phyloP scores from a whole-genome alignment of 2,888 invertebrate genomes.

The Diplazon laetatorius region DNA sequence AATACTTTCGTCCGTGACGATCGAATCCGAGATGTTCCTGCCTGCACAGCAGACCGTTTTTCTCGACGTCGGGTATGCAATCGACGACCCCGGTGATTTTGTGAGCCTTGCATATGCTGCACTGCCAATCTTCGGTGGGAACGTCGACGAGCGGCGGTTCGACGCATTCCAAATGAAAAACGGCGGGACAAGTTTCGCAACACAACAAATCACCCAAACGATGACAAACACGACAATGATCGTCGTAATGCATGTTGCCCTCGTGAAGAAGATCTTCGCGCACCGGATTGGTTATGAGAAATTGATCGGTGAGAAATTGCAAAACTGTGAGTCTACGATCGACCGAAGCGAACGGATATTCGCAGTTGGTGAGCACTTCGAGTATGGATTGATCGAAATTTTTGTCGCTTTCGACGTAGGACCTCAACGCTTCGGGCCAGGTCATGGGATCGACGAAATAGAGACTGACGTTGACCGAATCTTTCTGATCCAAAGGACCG shows the following conservation, averaged over 20 bases:
- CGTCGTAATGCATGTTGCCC: slow-evolving; percentile 96
- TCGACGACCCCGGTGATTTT: slow-evolving; percentile 96
- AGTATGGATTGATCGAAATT: slow-evolving; percentile 89
- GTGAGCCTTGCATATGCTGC: slow-evolving; percentile 95
- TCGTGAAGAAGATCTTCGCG: slow-evolving; percentile 97
- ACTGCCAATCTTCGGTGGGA: slow-evolving; percentile 99
- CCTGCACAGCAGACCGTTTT: slow-evolving; percentile 94
- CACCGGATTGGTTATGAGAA: slow-evolving; percentile 95
- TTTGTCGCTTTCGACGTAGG: slow-evolving; percentile 96
- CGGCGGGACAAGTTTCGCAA: slow-evolving; percentile 99
- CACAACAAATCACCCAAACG: slow-evolving; percentile 96
- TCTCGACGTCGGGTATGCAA: slow-evolving; percentile 95
- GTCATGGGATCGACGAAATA: slow-evolving; percentile 97
- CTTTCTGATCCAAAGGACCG: slow-evolving; percentile 98
- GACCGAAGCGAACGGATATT: slow-evolving; percentile 94
- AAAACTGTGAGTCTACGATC: slow-evolving; percentile 92
- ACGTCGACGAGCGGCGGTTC: slow-evolving; percentile 97
- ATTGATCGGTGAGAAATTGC: slow-evolving; percentile 96
- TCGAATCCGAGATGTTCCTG: slow-evolving; percentile 98
- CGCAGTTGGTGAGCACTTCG: slow-evolving; percentile 87
- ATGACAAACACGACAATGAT: slow-evolving; percentile 96
- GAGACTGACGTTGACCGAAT: slow-evolving; percentile 96
- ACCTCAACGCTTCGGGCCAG: slow-evolving; percentile 96
- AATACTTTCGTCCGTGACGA: slow-evolving; percentile 98
- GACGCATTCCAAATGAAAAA: slow-evolving; percentile 98